phyloP scores from a whole-genome alignment of 2,797 vertebrate species.

The Echeneis naucrates region DNA sequence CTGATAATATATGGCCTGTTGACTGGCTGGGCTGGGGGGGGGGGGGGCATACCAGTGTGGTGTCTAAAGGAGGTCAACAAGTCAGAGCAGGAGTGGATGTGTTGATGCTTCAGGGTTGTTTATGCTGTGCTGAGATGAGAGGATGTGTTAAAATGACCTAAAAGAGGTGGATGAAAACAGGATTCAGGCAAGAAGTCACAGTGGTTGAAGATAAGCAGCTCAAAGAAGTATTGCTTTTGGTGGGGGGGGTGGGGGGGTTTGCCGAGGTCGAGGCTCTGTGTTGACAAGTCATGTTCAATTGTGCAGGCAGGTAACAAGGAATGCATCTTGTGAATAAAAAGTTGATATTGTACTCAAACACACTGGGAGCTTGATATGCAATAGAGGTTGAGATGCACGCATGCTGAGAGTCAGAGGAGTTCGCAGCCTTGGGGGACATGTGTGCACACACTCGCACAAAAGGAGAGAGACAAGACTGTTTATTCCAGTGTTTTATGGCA shows the following conservation, averaged over 20 bases:
- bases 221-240: constrained; percentile 51
- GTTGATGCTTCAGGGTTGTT: constrained; percentile 24
- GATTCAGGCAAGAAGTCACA: constrained; percentile 53
- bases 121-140: background rate
- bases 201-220: constrained; percentile 65
- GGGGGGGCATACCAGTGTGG: constrained; percentile 64
- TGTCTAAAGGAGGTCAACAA: constrained; percentile 71
- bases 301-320: constrained; percentile 52
- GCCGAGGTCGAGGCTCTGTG: constrained; percentile 24
- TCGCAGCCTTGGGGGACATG: constrained; percentile 47
- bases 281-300: constrained; percentile 24
- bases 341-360: constrained; percentile 56
- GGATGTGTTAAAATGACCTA: constrained; percentile 3
- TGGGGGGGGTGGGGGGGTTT: constrained; percentile 14
- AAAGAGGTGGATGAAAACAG: constrained; percentile 7
- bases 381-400: constrained; percentile 50
- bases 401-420: constrained; percentile 57
- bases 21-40: too few species aligned
- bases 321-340: constrained; percentile 59
- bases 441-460: constrained; percentile 26
- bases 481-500: constrained; percentile 45
- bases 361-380: constrained; percentile 60
- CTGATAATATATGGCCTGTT: constrained; percentile 75
- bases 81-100: constrained; percentile 51
- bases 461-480: constrained; percentile 47